A percentile compares a stretch with the other conserved stretches of the same genome.
Conservation (phyloP, 2,797 vertebrate genomes). For the Chiroxiphia lanceolata region DNA sequence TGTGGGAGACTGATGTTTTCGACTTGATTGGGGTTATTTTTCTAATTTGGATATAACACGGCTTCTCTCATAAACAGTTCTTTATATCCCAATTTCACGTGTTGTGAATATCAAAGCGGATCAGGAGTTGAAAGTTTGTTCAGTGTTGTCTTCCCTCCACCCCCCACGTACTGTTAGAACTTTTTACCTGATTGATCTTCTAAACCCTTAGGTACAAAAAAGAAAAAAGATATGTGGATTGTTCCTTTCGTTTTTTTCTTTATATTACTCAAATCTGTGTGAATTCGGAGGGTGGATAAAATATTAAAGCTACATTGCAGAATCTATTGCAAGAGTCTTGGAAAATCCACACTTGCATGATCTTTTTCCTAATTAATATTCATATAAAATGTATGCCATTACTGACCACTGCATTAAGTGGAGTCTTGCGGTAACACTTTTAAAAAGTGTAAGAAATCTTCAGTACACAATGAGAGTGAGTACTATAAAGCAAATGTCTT, state of each 20-base stretch:
- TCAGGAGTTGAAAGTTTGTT: not conserved
- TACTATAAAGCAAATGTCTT: not conserved
- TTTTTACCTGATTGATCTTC: not conserved
- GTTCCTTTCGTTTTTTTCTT: not conserved
- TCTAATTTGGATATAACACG: not conserved
- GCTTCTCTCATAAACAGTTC: not conserved
- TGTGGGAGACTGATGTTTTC: not conserved
- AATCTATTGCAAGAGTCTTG: not conserved
- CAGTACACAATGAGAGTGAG: not conserved
- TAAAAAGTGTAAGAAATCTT: not conserved
- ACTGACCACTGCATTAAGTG: not conserved
- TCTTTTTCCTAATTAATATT: not conserved
- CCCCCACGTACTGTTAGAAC: not conserved
- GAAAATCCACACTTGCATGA: not conserved
- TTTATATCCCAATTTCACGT: not conserved
- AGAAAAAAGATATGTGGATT: not conserved
- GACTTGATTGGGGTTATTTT: not conserved
- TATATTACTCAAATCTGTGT: not conserved
- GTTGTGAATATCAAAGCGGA: not conserved
- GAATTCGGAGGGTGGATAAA: not conserved
- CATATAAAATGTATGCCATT: not conserved
- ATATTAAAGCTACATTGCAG: not conserved
- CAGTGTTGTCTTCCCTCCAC: not conserved
- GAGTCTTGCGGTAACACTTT: not conserved
- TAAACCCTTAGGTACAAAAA: not conserved